Percentiles rank a stretch among this genome's conserved stretches.
Conservation (phyloP, 2,888 invertebrate genomes). For the Octodonta nipae region DNA sequence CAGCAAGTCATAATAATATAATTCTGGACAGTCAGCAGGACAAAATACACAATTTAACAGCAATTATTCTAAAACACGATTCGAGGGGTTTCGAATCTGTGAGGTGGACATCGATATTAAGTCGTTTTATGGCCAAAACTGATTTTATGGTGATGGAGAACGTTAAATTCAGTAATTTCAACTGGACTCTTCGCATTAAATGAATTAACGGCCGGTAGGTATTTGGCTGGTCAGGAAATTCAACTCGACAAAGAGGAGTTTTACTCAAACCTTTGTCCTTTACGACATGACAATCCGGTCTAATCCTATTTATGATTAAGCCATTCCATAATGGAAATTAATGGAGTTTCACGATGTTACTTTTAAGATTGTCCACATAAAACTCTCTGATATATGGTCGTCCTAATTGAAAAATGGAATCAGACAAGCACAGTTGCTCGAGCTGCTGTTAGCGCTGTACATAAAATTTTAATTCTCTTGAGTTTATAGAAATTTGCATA, state of each 20-base stretch:
- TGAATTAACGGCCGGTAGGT: slow-evolving; percentile 22
- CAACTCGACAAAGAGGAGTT: slow-evolving; percentile 11
- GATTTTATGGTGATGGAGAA: slow-evolving; percentile 27
- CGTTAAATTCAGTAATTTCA: slow-evolving; percentile 16
- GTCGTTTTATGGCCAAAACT: slow-evolving; percentile 25
- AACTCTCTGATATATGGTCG: too few species aligned
- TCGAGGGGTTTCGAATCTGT: slow-evolving; percentile 19
- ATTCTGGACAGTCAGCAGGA: slow-evolving; percentile 13
- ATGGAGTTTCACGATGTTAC: too few species aligned
- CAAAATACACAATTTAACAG: slow-evolving; percentile 15
- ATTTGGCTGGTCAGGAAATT: slow-evolving; percentile 23
- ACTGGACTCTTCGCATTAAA: slow-evolving; percentile 22
- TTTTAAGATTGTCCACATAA: too few species aligned
- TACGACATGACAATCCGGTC: too few species aligned
- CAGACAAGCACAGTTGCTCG: too few species aligned
- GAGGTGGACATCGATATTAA: slow-evolving; percentile 23
- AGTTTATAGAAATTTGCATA: too few species aligned
- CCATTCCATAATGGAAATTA: too few species aligned
- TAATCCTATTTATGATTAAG: too few species aligned
- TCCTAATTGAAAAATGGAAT: too few species aligned
- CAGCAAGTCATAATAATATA: slow-evolving; percentile 12
- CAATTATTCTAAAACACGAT: slow-evolving; percentile 26
- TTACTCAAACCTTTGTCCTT: too few species aligned
- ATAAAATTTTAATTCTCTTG: too few species aligned
- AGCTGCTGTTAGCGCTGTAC: too few species aligned